phyloP scores from a whole-genome alignment of 1,140 invertebrate genomes.

The Drosophila navojoa region DNA sequence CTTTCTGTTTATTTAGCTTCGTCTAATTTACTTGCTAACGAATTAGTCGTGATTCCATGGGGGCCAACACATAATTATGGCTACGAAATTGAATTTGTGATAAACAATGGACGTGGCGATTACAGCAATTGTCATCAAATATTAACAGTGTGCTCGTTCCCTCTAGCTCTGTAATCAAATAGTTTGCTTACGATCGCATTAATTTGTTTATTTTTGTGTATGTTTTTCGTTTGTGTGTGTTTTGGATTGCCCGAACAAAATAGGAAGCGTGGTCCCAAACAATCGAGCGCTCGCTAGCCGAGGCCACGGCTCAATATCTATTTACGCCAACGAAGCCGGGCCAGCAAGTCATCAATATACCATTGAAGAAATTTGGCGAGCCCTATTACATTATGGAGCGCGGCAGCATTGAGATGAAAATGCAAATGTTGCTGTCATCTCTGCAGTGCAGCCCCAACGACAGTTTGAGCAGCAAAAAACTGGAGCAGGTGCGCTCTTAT shows the following conservation, averaged over 20 bases:
- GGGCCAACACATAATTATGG: conserved; percentile 61
- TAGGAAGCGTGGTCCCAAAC: conserved; percentile 77
- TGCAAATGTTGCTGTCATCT: conserved; percentile 65
- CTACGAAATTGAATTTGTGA: conserved; percentile 65
- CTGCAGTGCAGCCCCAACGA: conserved; percentile 50
- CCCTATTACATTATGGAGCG: conserved; percentile 77
- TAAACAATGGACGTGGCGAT: conserved; percentile 52
- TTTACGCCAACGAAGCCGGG: conserved; percentile 68
- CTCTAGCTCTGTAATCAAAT: not conserved
- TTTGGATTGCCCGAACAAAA: conserved; percentile 31
- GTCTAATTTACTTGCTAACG: conserved; percentile 72
- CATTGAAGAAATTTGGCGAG: conserved; percentile 62
- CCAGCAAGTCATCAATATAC: conserved; percentile 60
- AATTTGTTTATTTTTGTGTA: conserved; percentile 14
- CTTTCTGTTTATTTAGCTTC: conserved; percentile 57
- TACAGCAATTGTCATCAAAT: conserved; percentile 3
- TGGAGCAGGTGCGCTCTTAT: conserved; percentile 64
- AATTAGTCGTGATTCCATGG: conserved; percentile 70
- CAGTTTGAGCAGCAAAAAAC: conserved; percentile 66
- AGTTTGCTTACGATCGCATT: conserved; percentile 26
- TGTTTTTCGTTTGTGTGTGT: conserved; percentile 31
- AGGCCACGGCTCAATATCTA: conserved; percentile 73
- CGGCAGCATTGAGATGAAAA: conserved; percentile 71
- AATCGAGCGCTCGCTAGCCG: conserved; percentile 69
- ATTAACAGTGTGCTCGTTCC: conserved; percentile 5